Evolutionary conservation across 2,113 vertebrate species (phyloP).

Genomic region (Fulica atra): DNA sequence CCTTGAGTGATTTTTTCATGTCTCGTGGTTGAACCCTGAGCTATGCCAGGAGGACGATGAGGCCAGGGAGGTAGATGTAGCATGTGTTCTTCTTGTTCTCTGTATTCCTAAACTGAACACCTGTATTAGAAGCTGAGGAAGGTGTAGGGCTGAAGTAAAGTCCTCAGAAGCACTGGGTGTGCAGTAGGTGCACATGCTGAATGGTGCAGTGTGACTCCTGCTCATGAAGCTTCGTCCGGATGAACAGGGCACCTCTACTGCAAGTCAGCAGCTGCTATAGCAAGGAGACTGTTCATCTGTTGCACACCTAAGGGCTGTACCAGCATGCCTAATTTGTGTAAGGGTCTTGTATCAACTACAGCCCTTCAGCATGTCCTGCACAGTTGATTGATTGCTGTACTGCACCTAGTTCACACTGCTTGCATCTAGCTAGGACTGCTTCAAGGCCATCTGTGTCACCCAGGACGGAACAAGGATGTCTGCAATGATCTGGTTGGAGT

Average conservation of each 20-base stretch:
- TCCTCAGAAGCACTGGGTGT: background rate
- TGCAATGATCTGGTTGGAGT: background rate
- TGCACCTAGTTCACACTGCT: background rate
- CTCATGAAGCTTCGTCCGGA: background rate
- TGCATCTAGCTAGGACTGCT: background rate
- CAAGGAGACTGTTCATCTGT: background rate
- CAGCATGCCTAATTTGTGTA: background rate
- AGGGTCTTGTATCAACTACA: background rate
- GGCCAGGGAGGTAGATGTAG: background rate
- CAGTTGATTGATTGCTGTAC: background rate
- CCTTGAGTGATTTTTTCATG: background rate
- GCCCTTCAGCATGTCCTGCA: background rate
- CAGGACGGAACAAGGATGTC: background rate
- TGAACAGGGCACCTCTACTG: background rate
- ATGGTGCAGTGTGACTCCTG: background rate
- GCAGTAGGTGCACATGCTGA: background rate
- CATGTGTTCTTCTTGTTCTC: background rate
- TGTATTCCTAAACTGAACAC: background rate
- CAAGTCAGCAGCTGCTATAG: background rate
- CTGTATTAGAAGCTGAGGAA: background rate
- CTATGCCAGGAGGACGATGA: background rate
- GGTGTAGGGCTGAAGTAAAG: background rate
- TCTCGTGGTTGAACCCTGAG: background rate
- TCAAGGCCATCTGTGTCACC: background rate
- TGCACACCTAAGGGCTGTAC: background rate